Evolutionary conservation across 2,113 vertebrate genomes (phyloP).

Genomic region (Sclerurus mexicanus): DNA sequence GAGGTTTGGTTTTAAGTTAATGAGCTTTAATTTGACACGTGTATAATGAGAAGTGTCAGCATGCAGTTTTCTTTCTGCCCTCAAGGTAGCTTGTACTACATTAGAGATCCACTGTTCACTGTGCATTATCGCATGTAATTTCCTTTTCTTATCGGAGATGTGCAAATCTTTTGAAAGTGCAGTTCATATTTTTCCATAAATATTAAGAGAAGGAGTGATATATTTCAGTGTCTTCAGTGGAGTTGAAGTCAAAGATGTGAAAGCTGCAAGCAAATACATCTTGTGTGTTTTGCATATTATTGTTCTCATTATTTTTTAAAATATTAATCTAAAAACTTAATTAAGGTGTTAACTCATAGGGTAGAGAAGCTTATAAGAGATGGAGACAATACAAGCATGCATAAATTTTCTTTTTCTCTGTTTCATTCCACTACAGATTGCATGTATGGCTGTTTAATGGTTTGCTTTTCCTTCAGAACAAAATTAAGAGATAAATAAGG

Average conservation of each 20-base stretch:
- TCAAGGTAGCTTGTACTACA: slow-evolving; percentile 3
- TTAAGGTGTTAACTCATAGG: slow-evolving; percentile 39
- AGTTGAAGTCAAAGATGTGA: background rate
- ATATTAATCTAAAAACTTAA: slow-evolving; percentile 26
- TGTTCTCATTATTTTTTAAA: background rate
- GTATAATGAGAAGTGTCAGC: slow-evolving; percentile 29
- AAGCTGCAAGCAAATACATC: background rate
- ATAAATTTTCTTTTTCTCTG: background rate
- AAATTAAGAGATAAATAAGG: slow-evolving; percentile 20
- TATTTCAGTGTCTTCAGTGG: background rate
- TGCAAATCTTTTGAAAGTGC: slow-evolving; percentile 13
- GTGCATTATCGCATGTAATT: slow-evolving; percentile 10
- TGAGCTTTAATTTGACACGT: slow-evolving; percentile 45
- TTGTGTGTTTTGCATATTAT: background rate
- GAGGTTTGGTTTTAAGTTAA: slow-evolving; percentile 33
- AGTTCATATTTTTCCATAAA: slow-evolving; percentile 28
- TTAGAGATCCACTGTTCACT: background rate
- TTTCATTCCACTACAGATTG: background rate
- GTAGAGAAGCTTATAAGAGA: background rate
- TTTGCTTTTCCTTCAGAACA: background rate
- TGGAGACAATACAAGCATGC: background rate
- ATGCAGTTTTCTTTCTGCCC: slow-evolving; percentile 20
- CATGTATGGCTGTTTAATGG: background rate
- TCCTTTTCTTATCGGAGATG: slow-evolving; percentile 36
- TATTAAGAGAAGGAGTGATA: slow-evolving; percentile 5